Evolutionary conservation across 2,797 vertebrate species (phyloP).

Genomic region (Gymnoscopelus braueri): DNA sequence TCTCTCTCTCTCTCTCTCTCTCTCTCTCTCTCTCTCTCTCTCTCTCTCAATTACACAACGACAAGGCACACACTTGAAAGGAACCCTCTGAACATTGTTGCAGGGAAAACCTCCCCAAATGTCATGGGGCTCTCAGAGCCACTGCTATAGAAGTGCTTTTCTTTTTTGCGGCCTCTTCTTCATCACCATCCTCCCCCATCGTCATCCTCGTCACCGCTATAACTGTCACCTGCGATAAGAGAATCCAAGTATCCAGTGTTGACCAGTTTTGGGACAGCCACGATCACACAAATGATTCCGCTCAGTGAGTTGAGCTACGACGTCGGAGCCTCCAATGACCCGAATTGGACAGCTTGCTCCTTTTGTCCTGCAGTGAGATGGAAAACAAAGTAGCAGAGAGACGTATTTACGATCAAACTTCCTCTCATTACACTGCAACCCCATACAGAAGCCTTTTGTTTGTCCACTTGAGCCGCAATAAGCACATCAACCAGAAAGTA

Average conservation of each 20-base stretch:
- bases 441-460: constrained; percentile 85
- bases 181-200: constrained; percentile 29
- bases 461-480: constrained; percentile 70
- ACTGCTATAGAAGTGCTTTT: neutral
- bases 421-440: constrained; percentile 82
- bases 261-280: constrained; percentile 55
- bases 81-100: constrained; percentile 31
- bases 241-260: constrained; percentile 55
- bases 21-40: constrained; percentile 10
- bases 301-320: constrained; percentile 74
- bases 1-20: constrained; percentile 24
- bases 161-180: neutral
- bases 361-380: constrained; percentile 83
- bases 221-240: constrained; percentile 27
- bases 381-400: constrained; percentile 80
- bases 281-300: constrained; percentile 76
- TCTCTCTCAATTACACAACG: constrained; percentile 54
- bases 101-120: constrained; percentile 30
- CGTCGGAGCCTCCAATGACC: constrained; percentile 79
- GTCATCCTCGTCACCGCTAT: constrained; percentile 31
- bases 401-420: constrained; percentile 82
- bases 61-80: constrained; percentile 45
- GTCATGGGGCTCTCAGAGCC: constrained; percentile 10
- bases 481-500: constrained; percentile 72
- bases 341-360: constrained; percentile 76